Base-by-base conservation (phyloP, 2,797 vertebrate species). In the Sus cebifrons region DNA sequence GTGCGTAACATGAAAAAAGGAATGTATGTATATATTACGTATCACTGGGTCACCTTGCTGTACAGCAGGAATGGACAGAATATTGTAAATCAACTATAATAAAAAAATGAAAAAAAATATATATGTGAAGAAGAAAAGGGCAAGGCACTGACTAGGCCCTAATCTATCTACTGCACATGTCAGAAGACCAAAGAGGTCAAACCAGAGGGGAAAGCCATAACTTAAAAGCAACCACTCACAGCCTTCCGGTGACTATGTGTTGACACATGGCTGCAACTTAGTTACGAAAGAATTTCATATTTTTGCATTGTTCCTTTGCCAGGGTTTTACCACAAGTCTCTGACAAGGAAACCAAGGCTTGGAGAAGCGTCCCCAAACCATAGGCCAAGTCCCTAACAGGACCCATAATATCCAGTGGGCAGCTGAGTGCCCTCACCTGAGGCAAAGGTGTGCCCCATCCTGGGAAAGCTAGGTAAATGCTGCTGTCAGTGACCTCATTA, bases 241-340 rank as follows among this genome's bases (percentile, higher is more conserved):
- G 70, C 54, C 49, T 93, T 67, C 44, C 56, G 21, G 6, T 64
- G 82, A 88, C 56, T 36, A 17, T 4, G 0, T 7, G 49, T 60
- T 91, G 68, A 89, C 74, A 49, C 49, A 32, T 29, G 65, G 86
- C 96, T 86, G 65, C 89, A 83, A 75, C 52, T 85, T 65, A 10
- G n/a, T 77, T 89, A 94, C 52, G 1, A 91, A 91, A 81, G 73
- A 94, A 92, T 79, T 88, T 89, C 68, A 17, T 68, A 44, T 56
- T 74, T 96, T 92, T 86, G 56, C 54, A 71, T 92, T 65, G 91
- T 95, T 83, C 60, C 60, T 97, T 94, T 94, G 81, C 77, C 92
- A 78, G 13, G 25, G 36, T 91, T 68, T 95, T 58, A 86, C 89
- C 23, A 10, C 58, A 92, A 86, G 68, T 82, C 58, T 92, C 75